Evolutionary conservation across 2,888 invertebrate genomes (phyloP), one percentile per base, ranked within the genome.

Genomic region (Xanthia togata): DNA sequence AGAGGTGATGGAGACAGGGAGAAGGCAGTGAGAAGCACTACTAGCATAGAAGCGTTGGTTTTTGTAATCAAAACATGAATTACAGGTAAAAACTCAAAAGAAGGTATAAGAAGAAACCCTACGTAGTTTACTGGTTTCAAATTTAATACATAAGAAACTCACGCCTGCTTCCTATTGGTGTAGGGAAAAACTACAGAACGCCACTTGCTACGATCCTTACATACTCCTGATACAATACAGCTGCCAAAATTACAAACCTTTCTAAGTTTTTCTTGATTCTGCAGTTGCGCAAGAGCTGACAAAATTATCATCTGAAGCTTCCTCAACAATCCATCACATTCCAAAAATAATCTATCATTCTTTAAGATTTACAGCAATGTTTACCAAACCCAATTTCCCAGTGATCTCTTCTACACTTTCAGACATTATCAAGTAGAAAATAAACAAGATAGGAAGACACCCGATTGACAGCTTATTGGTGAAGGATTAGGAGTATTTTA

Each of bases 381-480:
- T 86, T 88, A 88, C 82, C 63, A 73, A 76, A 82, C 87, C 87
- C 80, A 82, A 79, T 85, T 87, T 79, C 78, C 59, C 64, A 71
- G 72, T 84, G 72, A 80, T 87, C 87, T 84, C 76, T 67, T 65
- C 59, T 80, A 81, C 63, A 81, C 65, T 72, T 83, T 81, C 23
- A 9, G 83, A 85, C 75, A 83, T 80, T 78, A 81, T 88, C 83
- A 76, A 89, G 87, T 85, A 84, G 82, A 83, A 72, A 75, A 83
- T 75, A 91, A 90, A 91, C 78, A 89, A 86, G 89, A 88, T 88
- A 88, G 1, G 75, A 83, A 85, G 89, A 90, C 90, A 88, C 79
- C 86, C 87, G 88, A 89, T 89, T 92, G 92, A 93, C 93, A 93
- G 92, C 85, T 87, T 88, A 89, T 90, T 89, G 89, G 84, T 87